These are phyloP conservation scores for Copidosoma floridanum DNA, from an alignment of 1,140 invertebrate species.

Conservation along the genomic window DNA sequence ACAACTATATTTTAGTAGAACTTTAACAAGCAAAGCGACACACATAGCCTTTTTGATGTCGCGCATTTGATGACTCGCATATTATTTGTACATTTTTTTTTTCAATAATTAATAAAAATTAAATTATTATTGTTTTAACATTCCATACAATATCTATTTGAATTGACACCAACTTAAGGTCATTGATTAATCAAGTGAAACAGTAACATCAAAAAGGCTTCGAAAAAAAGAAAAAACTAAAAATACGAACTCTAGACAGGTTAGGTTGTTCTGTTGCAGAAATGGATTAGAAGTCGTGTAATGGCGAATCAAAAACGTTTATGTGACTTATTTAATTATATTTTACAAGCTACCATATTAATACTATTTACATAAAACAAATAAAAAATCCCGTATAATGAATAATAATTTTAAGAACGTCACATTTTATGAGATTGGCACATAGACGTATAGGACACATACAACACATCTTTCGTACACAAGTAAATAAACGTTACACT, in stretches of 20 bases:
- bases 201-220: conserved; percentile 33
- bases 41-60: conserved; percentile 38
- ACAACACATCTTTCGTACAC: conserved; percentile 4
- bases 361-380: conserved; percentile 34
- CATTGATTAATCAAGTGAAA: no score
- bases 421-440: conserved; percentile 14
- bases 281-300: conserved; percentile 23
- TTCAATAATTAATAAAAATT: no score
- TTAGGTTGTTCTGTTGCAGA: conserved; percentile 37
- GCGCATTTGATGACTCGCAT: no score
- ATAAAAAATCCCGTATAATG: no score
- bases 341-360: conserved; percentile 37
- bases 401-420: no score
- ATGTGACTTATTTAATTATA: conserved; percentile 34
- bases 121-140: no score
- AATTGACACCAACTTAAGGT: no score
- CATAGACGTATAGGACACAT: conserved; percentile 7
- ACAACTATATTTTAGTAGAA: conserved; percentile 55
- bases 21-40: conserved; percentile 42
- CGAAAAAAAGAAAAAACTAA: conserved; percentile 16
- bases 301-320: background rate
- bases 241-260: conserved; percentile 36
- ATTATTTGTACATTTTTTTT: background rate
- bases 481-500: no score
- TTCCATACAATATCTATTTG: no score